Evolutionary conservation across 2,113 vertebrate genomes (phyloP).

Genomic region (Clarias magur): DNA sequence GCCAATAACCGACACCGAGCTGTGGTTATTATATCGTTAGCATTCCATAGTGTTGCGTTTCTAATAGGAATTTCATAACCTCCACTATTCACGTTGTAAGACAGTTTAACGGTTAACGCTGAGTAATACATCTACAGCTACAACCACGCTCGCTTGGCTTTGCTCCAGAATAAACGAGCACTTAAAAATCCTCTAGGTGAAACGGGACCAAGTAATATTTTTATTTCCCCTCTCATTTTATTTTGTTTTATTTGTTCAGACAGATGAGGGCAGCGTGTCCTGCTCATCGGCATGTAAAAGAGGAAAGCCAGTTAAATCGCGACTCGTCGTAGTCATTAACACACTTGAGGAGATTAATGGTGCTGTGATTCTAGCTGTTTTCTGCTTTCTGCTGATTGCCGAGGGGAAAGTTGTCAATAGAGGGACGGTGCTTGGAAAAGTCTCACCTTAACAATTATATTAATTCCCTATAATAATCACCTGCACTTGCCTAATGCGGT

Average conservation of each 20-base stretch:
- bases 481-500: no score
- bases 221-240: slow-evolving; percentile 1
- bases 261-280: slow-evolving; percentile 6
- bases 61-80: not conserved
- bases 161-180: slow-evolving; percentile 46
- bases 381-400: slow-evolving; percentile 20
- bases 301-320: slow-evolving; percentile 49
- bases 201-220: slow-evolving; percentile 35
- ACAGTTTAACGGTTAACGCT: not conserved
- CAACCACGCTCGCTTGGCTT: not conserved
- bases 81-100: not conserved
- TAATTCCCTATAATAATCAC: not conserved
- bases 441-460: slow-evolving; percentile 21
- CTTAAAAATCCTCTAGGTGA: slow-evolving; percentile 46
- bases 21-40: not conserved
- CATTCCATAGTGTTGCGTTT: not conserved
- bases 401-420: slow-evolving; percentile 21
- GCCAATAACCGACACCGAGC: not conserved
- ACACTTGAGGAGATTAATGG: slow-evolving; percentile 30
- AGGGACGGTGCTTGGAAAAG: not conserved
- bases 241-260: slow-evolving; percentile 36
- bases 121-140: not conserved
- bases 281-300: slow-evolving; percentile 50
- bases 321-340: slow-evolving; percentile 31
- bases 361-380: slow-evolving; percentile 23